phyloP scores from a whole-genome alignment of 2,113 vertebrate species.

The Bufo bufo region DNA sequence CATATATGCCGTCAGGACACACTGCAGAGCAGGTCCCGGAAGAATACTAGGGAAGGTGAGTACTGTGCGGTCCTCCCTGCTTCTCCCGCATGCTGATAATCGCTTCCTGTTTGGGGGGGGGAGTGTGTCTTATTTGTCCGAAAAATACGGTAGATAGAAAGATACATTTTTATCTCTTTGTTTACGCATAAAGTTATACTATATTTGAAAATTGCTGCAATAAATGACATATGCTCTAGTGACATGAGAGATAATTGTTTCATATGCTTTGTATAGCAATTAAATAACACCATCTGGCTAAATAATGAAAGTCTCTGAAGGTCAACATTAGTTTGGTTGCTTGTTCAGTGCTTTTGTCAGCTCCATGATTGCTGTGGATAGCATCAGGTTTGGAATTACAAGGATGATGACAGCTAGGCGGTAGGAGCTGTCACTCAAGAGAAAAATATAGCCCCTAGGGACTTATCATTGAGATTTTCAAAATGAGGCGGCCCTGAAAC shows the following conservation, averaged over 20 bases:
- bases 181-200: not conserved
- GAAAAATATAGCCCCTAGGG: not conserved
- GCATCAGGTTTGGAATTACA: slow-evolving; percentile 20
- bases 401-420: slow-evolving; percentile 22
- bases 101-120: no score
- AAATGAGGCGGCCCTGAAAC: not conserved
- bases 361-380: slow-evolving; percentile 16
- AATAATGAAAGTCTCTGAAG: slow-evolving; percentile 40
- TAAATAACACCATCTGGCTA: slow-evolving; percentile 40
- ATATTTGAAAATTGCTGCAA: not conserved
- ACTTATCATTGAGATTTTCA: slow-evolving; percentile 6
- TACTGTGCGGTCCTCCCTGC: no score
- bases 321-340: slow-evolving; percentile 8
- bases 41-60: no score
- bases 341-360: slow-evolving; percentile 32
- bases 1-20: no score
- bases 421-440: slow-evolving; percentile 27
- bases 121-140: no score
- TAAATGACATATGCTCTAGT: slow-evolving; percentile 17
- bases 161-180: not conserved
- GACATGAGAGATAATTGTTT: slow-evolving; percentile 41
- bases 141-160: no score
- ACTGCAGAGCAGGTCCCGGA: no score
- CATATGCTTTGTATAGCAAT: slow-evolving; percentile 48
- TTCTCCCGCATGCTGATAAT: no score